Evolutionary conservation across 1,140 invertebrate species (phyloP), one percentile per base, ranked within the genome.

Genomic region (Paramacrobiotus metropolitanus): DNA sequence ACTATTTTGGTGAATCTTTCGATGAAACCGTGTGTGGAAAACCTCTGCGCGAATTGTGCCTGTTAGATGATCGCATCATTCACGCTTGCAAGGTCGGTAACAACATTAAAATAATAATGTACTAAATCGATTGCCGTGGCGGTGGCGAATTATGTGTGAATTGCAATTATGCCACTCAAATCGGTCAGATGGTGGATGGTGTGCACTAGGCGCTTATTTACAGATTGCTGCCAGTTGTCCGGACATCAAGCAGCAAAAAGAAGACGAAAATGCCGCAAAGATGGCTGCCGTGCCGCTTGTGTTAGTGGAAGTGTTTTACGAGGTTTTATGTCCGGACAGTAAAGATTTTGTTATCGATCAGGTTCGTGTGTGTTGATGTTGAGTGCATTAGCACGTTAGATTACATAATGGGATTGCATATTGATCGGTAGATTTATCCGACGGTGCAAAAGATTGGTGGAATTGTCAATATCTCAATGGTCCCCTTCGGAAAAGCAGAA

Each of bases 401-500:
- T n/a, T n/a, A n/a, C n/a, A n/a, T n/a, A n/a, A n/a, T n/a, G n/a
- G n/a, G n/a, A n/a, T n/a, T n/a, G 34, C 34, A 15, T n/a, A 15
- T n/a, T 40, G n/a, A 20, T 24, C 28, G 15, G 48, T 24, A 55
- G 48, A 28, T 55, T 20, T 70, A 78, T 48, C 82, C 83, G 20
- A 80, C 84, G 15, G 76, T 67, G 63, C 62, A 67, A 30, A 63
- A 67, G 15, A 61, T 78, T 1, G 64, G 61, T 1, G 63, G 66
- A 9, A 74, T 77, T n/a, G 70, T 77, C 66, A 63, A 72, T 30
- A 62, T 75, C 1, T 65, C 67, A 28, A 59, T 72, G 65, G 74
- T 88, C 63, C 89, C 90, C 30, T 93, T 87, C 78, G 90, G 90
- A 28, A 92, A 93, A 78, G 88, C 89, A 29, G 74, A 74, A 71